Conservation (phyloP, 2,888 invertebrate genomes). For the Dolichomitus sp. region DNA sequence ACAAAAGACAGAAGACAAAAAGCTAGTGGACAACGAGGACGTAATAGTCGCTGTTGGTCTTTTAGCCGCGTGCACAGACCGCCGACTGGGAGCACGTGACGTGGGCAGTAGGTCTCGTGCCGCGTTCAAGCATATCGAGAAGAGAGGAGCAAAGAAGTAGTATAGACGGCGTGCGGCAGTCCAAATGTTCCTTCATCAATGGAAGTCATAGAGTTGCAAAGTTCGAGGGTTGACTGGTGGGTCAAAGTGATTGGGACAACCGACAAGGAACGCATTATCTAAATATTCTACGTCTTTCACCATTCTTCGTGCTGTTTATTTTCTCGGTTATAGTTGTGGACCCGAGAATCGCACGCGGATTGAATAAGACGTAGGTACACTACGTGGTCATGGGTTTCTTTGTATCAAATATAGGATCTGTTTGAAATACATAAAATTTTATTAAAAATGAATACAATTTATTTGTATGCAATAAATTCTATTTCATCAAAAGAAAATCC, state of each 20-base stretch:
- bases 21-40: slow-evolving; percentile 15
- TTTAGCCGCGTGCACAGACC: slow-evolving; percentile 57
- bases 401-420: too few relatives aligned
- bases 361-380: neutral
- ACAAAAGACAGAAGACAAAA: slow-evolving; percentile 51
- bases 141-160: slow-evolving; percentile 5
- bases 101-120: slow-evolving; percentile 55
- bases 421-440: too few relatives aligned
- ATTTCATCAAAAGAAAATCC: too few relatives aligned
- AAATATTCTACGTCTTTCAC: slow-evolving; percentile 46
- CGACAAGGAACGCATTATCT: slow-evolving; percentile 60
- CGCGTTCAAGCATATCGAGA: slow-evolving; percentile 46
- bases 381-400: too few relatives aligned
- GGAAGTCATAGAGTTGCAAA: slow-evolving; percentile 48
- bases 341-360: neutral
- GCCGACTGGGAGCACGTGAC: slow-evolving; percentile 63
- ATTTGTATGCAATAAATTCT: too few relatives aligned
- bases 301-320: slow-evolving; percentile 30
- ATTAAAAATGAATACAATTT: too few relatives aligned
- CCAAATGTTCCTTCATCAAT: slow-evolving; percentile 56
- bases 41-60: slow-evolving; percentile 43
- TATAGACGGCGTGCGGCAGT: neutral
- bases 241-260: slow-evolving; percentile 43
- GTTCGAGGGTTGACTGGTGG: slow-evolving; percentile 46
- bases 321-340: slow-evolving; percentile 8